Evolutionary conservation across 2,888 invertebrate genomes (phyloP), one percentile per base, ranked within the genome.

Genomic region (Buathra laborator): DNA sequence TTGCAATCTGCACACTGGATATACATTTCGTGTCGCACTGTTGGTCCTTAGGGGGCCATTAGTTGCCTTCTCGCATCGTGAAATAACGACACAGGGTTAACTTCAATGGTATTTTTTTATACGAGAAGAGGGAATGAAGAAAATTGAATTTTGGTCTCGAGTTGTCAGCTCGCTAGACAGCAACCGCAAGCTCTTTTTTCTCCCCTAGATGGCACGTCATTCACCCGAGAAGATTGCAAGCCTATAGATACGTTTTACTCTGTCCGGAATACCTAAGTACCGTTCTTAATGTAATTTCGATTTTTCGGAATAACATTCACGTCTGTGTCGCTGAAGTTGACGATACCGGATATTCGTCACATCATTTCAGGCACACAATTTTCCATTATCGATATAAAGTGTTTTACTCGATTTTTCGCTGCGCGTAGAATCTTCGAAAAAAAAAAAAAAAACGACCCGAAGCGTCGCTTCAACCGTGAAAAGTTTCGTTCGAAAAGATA

Each of bases 81-180:
- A 66, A 48, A 72, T 44, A 76, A 75, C 59, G 62, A 46, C 24
- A 29, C 10, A 12, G 16, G 19, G 64, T 37, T 19, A 56, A 56
- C 10, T 0, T 56, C 19, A 10, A 19, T 19, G 56, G 9, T 24
- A 24, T 56, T 56, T 56, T 56, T 19, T 9, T 66, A 37, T 24
- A 16, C 4, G 29, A 48, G 46, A 7, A 10, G 24, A 37, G 64
- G 64, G 24, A 68, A 24, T 32, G 71, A 80, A 48, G 43, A 66
- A 84, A 84, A 84, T 81, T 67, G 59, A 77, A 84, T 77, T 77
- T 77, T 62, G 62, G 7, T 37, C 7, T 68, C 24, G 67, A 62
- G 64, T 77, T 74, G 68, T 77, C 81, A 72, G 77, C n/a, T 12
- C 29, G 62, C 14, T 59, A 6, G 19, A 10, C 46, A 46, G 46